A percentile compares a stretch with the other conserved stretches of the same genome.
phyloP scores from a whole-genome alignment of 2,888 invertebrate genomes.

The Pyrocoelia pectoralis region DNA sequence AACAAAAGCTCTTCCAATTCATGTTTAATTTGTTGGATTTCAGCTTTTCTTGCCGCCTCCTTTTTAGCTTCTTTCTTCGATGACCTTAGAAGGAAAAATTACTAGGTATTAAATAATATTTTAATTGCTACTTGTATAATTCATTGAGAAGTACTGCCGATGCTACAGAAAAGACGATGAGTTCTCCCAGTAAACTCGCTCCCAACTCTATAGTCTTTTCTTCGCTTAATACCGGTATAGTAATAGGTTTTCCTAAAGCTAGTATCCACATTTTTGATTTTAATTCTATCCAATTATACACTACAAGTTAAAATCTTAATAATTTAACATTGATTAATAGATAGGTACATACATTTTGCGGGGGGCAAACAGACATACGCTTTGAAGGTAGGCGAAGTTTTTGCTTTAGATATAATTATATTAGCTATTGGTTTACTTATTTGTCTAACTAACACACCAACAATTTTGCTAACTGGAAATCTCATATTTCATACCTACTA shows the following conservation, averaged over 20 bases:
- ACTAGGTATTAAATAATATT: too few relatives aligned
- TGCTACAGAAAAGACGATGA: background rate
- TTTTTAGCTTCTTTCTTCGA: slow-evolving; percentile 82
- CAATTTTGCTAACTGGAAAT: background rate
- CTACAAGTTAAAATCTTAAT: background rate
- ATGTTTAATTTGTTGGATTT: slow-evolving; percentile 70
- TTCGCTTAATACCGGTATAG: background rate
- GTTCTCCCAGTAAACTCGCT: background rate
- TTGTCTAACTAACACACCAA: background rate
- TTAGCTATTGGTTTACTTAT: background rate
- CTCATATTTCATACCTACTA: background rate
- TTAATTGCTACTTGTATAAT: background rate
- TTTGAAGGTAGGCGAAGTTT: background rate
- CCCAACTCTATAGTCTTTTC: background rate
- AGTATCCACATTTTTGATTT: background rate
- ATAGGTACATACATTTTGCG: background rate
- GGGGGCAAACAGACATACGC: background rate
- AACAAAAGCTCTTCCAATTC: slow-evolving; percentile 77
- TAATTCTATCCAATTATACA: background rate
- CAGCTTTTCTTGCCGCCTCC: slow-evolving; percentile 72
- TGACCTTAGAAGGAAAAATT: slow-evolving; percentile 61
- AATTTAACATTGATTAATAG: too few relatives aligned
- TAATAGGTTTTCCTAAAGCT: background rate
- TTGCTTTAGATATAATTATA: background rate
- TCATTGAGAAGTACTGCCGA: background rate